Percentiles rank a stretch among this genome's conserved stretches.
Evolutionary conservation across 2,888 invertebrate genomes (phyloP).

Genomic region (Heliconius charithonia): DNA sequence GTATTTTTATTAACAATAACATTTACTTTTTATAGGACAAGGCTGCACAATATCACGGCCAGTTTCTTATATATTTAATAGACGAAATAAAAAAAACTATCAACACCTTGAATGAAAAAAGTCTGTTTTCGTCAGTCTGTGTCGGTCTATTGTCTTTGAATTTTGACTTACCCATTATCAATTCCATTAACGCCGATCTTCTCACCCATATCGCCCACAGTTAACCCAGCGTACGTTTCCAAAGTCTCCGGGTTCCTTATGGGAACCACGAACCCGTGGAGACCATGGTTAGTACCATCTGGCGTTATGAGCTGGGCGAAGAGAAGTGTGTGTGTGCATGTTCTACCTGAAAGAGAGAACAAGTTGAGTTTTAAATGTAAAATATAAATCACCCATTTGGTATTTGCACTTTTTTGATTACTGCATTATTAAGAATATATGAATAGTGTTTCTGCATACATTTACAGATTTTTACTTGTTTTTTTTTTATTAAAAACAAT

Average conservation of each 20-base stretch:
- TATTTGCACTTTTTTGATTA: too few species aligned
- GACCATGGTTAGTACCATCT: conserved; percentile 90
- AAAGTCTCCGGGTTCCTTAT: conserved; percentile 91
- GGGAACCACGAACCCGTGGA: conserved; percentile 95
- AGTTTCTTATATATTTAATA: neutral
- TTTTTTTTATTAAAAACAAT: too few species aligned
- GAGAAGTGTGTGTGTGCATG: conserved; percentile 92
- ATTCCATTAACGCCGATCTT: conserved; percentile 96
- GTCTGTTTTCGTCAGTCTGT: too few species aligned
- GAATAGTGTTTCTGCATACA: too few species aligned
- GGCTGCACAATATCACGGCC: neutral
- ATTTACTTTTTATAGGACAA: neutral
- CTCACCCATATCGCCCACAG: conserved; percentile 96
- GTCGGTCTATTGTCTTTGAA: too few species aligned
- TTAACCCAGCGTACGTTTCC: conserved; percentile 91
- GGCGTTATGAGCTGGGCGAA: conserved; percentile 95
- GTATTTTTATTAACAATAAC: neutral
- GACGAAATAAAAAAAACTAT: neutral
- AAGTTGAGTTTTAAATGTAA: neutral
- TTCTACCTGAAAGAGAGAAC: conserved; percentile 83
- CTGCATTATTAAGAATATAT: too few species aligned
- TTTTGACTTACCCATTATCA: conserved; percentile 91
- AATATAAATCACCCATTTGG: neutral
- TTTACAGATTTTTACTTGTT: neutral
- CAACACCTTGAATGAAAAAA: neutral